Evolutionary conservation across 2,113 vertebrate species (phyloP).

Genomic region (Thomomys bottae): DNA sequence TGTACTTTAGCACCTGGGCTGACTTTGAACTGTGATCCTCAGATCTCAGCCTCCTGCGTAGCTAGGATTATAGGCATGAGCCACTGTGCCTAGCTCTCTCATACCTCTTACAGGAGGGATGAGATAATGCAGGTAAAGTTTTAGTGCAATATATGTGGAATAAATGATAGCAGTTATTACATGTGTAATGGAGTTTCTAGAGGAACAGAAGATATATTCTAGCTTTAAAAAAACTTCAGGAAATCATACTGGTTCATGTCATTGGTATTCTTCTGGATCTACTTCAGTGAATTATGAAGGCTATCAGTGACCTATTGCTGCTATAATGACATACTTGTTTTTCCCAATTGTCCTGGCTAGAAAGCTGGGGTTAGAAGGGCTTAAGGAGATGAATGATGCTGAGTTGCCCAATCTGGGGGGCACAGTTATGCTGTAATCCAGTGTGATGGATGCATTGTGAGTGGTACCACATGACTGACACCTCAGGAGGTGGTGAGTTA

Average conservation of each 20-base stretch:
- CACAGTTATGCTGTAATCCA: not conserved
- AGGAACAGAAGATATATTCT: slow-evolving; percentile 36
- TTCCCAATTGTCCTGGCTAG: not conserved
- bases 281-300: not conserved
- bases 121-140: slow-evolving; percentile 51
- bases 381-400: not conserved
- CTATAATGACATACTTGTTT: not conserved
- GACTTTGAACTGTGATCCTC: no score
- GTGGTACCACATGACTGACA: not conserved
- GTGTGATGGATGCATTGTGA: not conserved
- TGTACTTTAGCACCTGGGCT: no score
- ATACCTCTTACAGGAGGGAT: slow-evolving; percentile 50
- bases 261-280: slow-evolving; percentile 44
- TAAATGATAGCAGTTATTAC: slow-evolving; percentile 52
- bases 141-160: not conserved
- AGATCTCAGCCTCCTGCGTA: no score
- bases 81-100: no score
- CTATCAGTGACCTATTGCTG: not conserved
- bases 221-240: not conserved
- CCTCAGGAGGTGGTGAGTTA: not conserved
- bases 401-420: not conserved
- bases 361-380: not conserved
- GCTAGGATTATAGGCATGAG: no score
- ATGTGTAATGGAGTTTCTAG: slow-evolving; percentile 31
- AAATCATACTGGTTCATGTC: slow-evolving; percentile 7